Evolutionary conservation across 2,113 vertebrate species (phyloP), one percentile per base, ranked within the genome.

Genomic region (Cynocephalus volans): DNA sequence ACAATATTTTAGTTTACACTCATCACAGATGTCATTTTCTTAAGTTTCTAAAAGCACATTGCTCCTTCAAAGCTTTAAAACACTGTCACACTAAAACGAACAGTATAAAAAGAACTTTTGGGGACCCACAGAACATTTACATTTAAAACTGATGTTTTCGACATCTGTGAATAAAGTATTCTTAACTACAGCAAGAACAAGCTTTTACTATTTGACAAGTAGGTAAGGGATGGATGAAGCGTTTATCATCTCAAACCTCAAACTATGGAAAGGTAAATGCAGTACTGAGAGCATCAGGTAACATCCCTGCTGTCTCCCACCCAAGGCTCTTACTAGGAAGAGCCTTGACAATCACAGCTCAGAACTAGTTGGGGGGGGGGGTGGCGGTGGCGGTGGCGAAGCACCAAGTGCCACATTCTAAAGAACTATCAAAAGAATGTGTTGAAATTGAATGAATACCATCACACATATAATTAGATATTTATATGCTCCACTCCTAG

Each of bases 1-100:
- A 98, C 97, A 98, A 81, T 98, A 98, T 98, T 98, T 97, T 97
- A 98, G 96, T 88, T 93, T 95, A 97, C 69, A 90, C 54, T 98
- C 94, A 97, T 97, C 82, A 91, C 31, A 96, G 90, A 92, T 97
- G 80, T 97, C 98, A 98, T 64, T 93, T 83, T 98, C 92, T 45
- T 93, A 98, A 98, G 93, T 95, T 87, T 93, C 88, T 95, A 18
- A 97, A 82, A 50, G 79, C 92, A 96, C 8, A 80, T 0, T 60
- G 62, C 54, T 92, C 45, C 86, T 72, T 80, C 94, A 72, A 90
- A 98, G 95, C 70, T 98, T 75, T 72, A 94, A 31, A 48, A 45
- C 41, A 97, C 72, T 95, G 87, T 96, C 95, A 98, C 93, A 94
- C 41, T 54, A 95, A 97, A 98, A 95, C 0, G 76, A 84, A 90